Evolutionary conservation across 2,113 vertebrate genomes (phyloP), one percentile per base, ranked within the genome.

Genomic region (Diglossa brunneiventris): DNA sequence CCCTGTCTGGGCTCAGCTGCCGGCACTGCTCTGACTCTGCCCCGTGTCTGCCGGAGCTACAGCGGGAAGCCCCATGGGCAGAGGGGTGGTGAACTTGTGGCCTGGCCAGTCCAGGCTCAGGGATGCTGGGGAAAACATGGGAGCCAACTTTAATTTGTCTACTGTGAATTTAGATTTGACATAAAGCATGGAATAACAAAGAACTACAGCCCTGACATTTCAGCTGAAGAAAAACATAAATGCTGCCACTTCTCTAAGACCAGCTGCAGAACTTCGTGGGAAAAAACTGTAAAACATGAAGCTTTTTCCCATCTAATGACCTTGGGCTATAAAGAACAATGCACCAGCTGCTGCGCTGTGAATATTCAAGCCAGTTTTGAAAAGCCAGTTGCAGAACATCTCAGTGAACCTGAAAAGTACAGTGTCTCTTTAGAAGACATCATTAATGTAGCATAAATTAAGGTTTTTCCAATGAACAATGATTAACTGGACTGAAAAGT

Each of bases 21-120:
- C 0, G 0, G 39, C 4, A 0, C 41, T 10, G 61, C 55, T 11
- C 68, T 9, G 49, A 21, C 62, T 47, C 66, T 27, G n/a, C 37
- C 55, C 56, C 4, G 0, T 6, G 0, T 6, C 61, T 64, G 73
- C 18, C 0, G 0, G 23, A 37, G 52, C 21, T 0, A 7, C 11
- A 13, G 3, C 1, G 17, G 10, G 61, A 94, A 68, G 66, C 47
- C 21, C 2, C 0, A 19, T 0, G 3, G 42, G 37, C 4, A 52
- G 55, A 56, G 1, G 18, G 26, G 2, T 28, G 75, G 11, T 22
- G 42, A 94, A 14, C 33, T 64, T 20, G 6, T 8, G 33, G 70
- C 41, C 80, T 6, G 3, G 41, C 14, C 41, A 61, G 31, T 41
- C 56, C 69, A 42, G 76, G 49, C 81, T 42, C 47, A 39, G 59